Percentiles rank a stretch among this genome's conserved stretches.
Evolutionary conservation across 2,888 invertebrate species (phyloP).

Genomic region (Acholoe squamosa): DNA sequence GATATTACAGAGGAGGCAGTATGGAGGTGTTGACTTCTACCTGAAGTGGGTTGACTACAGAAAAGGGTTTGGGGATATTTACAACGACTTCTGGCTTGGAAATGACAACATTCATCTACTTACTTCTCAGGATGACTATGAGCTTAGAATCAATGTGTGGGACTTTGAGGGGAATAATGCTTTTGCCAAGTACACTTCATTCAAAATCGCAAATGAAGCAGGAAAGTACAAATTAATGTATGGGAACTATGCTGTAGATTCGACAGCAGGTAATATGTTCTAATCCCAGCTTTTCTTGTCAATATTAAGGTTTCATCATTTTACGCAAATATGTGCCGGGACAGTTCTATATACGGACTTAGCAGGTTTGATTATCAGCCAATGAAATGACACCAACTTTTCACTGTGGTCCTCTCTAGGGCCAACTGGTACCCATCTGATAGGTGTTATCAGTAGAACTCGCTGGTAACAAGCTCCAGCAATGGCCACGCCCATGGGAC

Average conservation of each 20-base stretch:
- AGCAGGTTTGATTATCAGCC: too few species aligned
- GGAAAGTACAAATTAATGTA: background rate
- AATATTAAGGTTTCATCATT: background rate
- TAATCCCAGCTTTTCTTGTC: background rate
- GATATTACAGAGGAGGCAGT: constrained; percentile 6
- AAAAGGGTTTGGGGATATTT: constrained; percentile 64
- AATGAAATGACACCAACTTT: too few species aligned
- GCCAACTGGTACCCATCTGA: too few species aligned
- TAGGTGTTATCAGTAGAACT: too few species aligned
- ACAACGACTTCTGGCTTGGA: constrained; percentile 71
- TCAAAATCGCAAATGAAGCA: constrained; percentile 25
- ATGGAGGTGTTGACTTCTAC: constrained; percentile 51
- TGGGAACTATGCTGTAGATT: background rate
- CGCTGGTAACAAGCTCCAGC: too few species aligned
- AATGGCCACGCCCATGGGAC: too few species aligned
- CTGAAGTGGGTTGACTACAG: constrained; percentile 55
- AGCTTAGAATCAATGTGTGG: constrained; percentile 67
- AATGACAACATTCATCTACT: constrained; percentile 69
- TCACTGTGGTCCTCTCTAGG: too few species aligned
- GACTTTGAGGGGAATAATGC: constrained; percentile 67
- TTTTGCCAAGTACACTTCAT: constrained; percentile 65
- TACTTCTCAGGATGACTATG: constrained; percentile 69
- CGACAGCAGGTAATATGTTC: background rate
- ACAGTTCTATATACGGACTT: background rate
- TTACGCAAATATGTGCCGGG: background rate